phyloP scores from a whole-genome alignment of 2,113 vertebrate species.

The Accipiter cooperii region DNA sequence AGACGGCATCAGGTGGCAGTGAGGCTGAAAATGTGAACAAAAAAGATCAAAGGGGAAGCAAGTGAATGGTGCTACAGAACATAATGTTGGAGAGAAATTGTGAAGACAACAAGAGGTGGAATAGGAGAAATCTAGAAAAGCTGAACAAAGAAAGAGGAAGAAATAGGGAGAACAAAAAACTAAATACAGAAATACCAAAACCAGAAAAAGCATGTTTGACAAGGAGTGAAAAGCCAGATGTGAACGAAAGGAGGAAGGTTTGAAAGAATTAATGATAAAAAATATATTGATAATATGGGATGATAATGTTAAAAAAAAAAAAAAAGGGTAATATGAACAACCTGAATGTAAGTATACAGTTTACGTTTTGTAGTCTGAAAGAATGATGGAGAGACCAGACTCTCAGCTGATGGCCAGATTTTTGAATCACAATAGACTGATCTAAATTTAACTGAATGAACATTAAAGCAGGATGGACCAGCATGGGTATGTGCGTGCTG shows the following conservation, averaged over 20 bases:
- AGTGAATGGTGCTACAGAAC: background rate
- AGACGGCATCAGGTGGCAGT: background rate
- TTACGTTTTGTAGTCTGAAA: background rate
- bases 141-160: background rate
- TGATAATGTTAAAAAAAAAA: background rate
- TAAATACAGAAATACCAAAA: background rate
- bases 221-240: background rate
- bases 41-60: background rate
- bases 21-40: background rate
- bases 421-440: background rate
- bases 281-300: background rate
- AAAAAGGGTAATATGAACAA: background rate
- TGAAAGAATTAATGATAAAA: background rate
- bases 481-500: fast-evolving
- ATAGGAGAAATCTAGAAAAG: background rate
- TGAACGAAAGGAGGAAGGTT: background rate
- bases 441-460: background rate
- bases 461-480: background rate
- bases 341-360: background rate
- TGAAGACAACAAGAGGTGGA: background rate
- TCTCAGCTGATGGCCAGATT: background rate
- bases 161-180: background rate
- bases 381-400: background rate
- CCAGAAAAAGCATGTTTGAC: background rate
- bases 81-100: background rate